These are phyloP conservation scores for Pachydiplax longipennis DNA, from an alignment of 2,888 invertebrate species.

Conservation along the genomic window DNA sequence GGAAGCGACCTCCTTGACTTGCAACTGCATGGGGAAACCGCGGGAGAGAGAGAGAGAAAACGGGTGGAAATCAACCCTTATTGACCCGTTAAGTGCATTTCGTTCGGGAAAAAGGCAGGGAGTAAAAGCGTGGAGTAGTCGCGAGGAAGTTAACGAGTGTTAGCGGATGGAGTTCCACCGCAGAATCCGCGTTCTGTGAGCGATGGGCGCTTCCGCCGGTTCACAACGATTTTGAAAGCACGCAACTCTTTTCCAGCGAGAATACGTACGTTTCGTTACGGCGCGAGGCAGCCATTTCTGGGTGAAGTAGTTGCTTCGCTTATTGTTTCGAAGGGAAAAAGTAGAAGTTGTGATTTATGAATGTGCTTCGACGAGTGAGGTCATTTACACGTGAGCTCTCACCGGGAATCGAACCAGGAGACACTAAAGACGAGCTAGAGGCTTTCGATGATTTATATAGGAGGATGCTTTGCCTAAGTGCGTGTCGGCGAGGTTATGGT, in stretches of 20 bases:
- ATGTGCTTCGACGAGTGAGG: no score
- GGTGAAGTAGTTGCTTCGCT: no score
- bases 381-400: no score
- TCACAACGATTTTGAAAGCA: neutral
- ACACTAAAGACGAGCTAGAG: no score
- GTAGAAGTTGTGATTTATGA: no score
- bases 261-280: no score
- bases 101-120: neutral
- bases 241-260: neutral
- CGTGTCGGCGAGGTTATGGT: no score
- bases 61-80: neutral
- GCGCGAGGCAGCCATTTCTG: no score
- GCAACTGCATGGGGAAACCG: constrained; percentile 14
- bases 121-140: neutral
- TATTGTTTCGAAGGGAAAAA: no score
- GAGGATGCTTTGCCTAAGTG: no score
- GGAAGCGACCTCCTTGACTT: constrained; percentile 16
- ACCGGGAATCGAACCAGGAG: no score
- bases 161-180: neutral
- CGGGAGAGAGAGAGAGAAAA: neutral
- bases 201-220: neutral
- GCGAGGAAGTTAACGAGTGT: neutral
- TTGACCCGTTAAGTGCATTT: constrained; percentile 22
- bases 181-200: neutral
- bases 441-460: no score